A percentile compares a stretch with the other conserved stretches of the same genome.
Evolutionary conservation across 2,113 vertebrate species (phyloP).

Genomic region (Eubucco bourcierii): DNA sequence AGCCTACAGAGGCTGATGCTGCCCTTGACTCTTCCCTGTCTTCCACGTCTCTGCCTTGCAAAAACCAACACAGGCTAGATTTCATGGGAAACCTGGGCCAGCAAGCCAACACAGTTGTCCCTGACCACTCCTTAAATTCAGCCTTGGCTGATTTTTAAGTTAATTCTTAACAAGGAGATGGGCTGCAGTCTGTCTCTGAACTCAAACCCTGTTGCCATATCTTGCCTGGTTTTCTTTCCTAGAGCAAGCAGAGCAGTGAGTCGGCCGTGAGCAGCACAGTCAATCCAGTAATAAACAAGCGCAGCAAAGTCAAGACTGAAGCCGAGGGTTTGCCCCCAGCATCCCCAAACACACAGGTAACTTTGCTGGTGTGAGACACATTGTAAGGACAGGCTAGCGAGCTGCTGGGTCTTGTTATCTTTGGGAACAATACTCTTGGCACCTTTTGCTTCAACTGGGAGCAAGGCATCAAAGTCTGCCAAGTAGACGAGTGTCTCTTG

Average conservation of each 20-base stretch:
- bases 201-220: neutral
- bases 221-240: slow-evolving; percentile 34
- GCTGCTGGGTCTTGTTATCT: neutral
- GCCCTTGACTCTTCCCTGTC: neutral
- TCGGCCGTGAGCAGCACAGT: slow-evolving; percentile 89
- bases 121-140: neutral
- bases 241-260: slow-evolving; percentile 82
- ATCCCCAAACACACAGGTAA: slow-evolving; percentile 85
- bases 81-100: neutral
- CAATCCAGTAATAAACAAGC: slow-evolving; percentile 87
- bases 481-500: neutral
- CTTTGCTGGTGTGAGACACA: accelerated
- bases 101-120: neutral
- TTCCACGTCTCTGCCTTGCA: neutral
- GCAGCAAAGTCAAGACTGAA: slow-evolving; percentile 90
- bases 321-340: slow-evolving; percentile 75
- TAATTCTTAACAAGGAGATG: neutral
- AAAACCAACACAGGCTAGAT: neutral
- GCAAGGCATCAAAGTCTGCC: neutral
- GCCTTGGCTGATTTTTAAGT: neutral
- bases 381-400: accelerated
- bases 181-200: neutral
- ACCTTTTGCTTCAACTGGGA: neutral
- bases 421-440: neutral
- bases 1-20: neutral